Evolutionary conservation across 2,113 vertebrate species (phyloP).

Genomic region (Gadus macrocephalus): DNA sequence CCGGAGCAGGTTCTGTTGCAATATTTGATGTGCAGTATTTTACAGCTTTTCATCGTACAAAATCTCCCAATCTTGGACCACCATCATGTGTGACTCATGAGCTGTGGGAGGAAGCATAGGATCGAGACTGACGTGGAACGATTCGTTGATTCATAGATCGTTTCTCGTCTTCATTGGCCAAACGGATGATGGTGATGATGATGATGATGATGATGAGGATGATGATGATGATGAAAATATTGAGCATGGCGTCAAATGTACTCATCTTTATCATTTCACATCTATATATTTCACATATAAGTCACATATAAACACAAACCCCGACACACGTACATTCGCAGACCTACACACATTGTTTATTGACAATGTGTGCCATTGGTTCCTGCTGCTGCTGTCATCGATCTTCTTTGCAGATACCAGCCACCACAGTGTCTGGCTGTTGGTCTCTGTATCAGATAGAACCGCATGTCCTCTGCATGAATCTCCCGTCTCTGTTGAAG

Average conservation of each 20-base stretch:
- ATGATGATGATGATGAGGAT: neutral
- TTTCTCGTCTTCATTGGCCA: neutral
- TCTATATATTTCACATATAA: neutral
- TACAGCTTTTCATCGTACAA: too few relatives aligned
- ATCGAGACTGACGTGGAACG: neutral
- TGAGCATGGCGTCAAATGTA: neutral
- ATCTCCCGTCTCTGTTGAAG: too few relatives aligned
- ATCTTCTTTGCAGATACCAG: too few relatives aligned
- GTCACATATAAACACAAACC: constrained; percentile 15
- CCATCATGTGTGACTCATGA: neutral
- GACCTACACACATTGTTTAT: neutral
- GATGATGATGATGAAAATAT: neutral
- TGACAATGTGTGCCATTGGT: neutral
- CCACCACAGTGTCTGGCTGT: too few relatives aligned
- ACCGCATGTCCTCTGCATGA: too few relatives aligned
- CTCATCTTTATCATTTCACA: neutral
- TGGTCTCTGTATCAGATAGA: too few relatives aligned
- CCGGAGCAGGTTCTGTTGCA: too few relatives aligned
- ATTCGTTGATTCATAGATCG: neutral
- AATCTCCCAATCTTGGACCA: too few relatives aligned
- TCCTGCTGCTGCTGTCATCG: too few relatives aligned
- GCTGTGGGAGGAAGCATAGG: neutral
- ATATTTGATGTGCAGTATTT: too few relatives aligned
- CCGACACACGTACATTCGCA: constrained; percentile 7
- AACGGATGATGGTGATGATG: neutral